These are phyloP conservation scores for Peromyscus melanophrys DNA, from an alignment of 2,797 vertebrate genomes.

Conservation along the genomic window DNA sequence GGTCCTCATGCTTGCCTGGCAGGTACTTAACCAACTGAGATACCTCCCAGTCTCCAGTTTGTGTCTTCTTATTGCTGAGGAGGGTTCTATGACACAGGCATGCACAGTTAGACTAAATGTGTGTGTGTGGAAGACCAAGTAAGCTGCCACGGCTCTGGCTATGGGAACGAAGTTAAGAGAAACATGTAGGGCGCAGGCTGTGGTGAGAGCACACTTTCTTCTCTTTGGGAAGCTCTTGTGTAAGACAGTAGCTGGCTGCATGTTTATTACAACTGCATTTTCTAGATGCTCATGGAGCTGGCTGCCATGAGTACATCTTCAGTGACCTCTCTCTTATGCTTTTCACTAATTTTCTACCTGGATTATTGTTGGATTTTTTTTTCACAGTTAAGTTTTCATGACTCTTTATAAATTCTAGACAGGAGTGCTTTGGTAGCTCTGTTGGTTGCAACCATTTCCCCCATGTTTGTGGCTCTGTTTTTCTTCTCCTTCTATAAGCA, in stretches of 20 bases:
- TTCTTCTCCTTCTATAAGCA: background rate
- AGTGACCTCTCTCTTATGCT: background rate
- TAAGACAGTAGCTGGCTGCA: too few relatives aligned
- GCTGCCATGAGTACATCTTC: accelerated
- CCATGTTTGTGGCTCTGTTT: background rate
- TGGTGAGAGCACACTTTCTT: background rate
- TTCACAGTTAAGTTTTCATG: background rate
- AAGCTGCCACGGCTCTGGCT: background rate
- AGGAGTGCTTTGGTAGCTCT: background rate
- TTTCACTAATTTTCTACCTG: constrained; percentile 1
- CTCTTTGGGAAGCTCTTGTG: background rate
- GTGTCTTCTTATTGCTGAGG: background rate
- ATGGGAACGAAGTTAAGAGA: background rate
- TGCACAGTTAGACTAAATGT: background rate
- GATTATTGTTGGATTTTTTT: background rate
- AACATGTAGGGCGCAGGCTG: background rate
- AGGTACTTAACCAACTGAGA: background rate
- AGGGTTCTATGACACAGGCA: accelerated
- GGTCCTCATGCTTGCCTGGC: background rate
- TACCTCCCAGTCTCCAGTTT: background rate
- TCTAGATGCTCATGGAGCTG: background rate
- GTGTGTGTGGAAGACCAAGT: background rate
- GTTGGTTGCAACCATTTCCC: background rate
- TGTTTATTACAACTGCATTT: background rate
- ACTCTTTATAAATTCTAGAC: background rate